A percentile compares a stretch with the other conserved stretches of the same genome.
Conservation (phyloP, 35 echinoderm and acorn worm genomes). For the Apostichopus parvimensis region DNA sequence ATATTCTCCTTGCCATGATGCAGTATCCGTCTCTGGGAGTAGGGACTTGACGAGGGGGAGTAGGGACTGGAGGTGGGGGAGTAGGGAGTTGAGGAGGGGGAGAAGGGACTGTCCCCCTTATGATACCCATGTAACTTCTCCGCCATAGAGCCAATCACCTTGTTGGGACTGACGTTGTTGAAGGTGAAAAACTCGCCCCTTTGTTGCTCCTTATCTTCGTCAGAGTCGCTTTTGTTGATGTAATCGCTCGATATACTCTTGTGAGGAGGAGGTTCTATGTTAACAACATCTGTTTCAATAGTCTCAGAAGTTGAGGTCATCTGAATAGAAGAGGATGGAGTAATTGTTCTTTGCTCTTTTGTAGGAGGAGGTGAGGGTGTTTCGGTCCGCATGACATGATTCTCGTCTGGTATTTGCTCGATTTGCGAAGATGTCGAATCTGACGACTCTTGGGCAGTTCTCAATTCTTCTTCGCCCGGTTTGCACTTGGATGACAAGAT, state of each 20-base stretch:
- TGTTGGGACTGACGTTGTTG: not conserved
- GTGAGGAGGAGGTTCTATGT: not conserved
- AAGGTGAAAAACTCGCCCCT: slow-evolving; percentile 5
- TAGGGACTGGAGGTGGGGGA: not conserved
- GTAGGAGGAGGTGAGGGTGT: not conserved
- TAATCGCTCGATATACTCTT: not conserved
- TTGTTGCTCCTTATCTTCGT: not conserved
- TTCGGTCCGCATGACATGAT: not conserved
- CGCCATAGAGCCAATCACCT: not conserved
- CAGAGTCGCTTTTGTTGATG: not conserved
- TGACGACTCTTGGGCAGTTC: not conserved
- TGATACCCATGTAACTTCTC: not conserved
- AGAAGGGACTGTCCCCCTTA: not conserved
- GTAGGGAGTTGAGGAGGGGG: slow-evolving; percentile 12
- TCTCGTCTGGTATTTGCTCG: not conserved
- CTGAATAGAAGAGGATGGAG: not conserved
- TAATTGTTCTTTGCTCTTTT: not conserved
- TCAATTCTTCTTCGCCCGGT: not conserved
- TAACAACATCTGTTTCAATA: not conserved
- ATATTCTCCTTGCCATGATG: slow-evolving; percentile 43
- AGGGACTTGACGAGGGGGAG: too few species aligned
- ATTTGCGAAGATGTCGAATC: not conserved
- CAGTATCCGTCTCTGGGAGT: not conserved
- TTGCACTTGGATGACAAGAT: not conserved
- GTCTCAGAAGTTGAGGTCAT: not conserved